Evolutionary conservation across 2,113 vertebrate species (phyloP).

Genomic region (Condylura cristata): DNA sequence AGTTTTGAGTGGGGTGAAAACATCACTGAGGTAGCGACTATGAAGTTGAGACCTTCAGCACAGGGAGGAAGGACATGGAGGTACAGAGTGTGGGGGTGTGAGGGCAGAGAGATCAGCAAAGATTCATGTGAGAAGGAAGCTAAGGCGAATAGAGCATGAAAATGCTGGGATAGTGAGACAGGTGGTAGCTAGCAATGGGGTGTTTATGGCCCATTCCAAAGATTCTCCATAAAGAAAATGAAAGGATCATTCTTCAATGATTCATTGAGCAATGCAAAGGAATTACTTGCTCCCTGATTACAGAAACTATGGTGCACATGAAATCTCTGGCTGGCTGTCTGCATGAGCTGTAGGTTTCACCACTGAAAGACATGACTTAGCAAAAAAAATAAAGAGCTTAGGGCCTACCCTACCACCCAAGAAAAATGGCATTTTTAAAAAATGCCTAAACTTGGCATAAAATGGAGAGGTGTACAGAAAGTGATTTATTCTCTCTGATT

Average conservation of each 20-base stretch:
- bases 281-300: constrained; percentile 49
- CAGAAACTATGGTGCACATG: not conserved
- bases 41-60: not conserved
- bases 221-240: constrained; percentile 57
- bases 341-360: not conserved
- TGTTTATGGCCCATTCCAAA: not conserved
- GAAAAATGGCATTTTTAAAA: not conserved
- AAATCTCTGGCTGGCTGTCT: not conserved
- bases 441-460: not conserved
- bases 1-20: not conserved
- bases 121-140: not conserved
- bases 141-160: accelerated
- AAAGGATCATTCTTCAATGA: constrained; percentile 56
- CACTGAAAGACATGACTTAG: not conserved
- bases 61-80: accelerated
- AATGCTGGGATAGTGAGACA: not conserved
- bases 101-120: not conserved
- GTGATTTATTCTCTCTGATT: not conserved
- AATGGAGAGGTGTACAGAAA: not conserved
- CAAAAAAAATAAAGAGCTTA: not conserved
- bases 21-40: not conserved
- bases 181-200: too few species aligned
- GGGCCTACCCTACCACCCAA: not conserved
- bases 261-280: not conserved
- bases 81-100: not conserved